Evolutionary conservation across 2,113 vertebrate species (phyloP).

Genomic region (Nipponia nippon): DNA sequence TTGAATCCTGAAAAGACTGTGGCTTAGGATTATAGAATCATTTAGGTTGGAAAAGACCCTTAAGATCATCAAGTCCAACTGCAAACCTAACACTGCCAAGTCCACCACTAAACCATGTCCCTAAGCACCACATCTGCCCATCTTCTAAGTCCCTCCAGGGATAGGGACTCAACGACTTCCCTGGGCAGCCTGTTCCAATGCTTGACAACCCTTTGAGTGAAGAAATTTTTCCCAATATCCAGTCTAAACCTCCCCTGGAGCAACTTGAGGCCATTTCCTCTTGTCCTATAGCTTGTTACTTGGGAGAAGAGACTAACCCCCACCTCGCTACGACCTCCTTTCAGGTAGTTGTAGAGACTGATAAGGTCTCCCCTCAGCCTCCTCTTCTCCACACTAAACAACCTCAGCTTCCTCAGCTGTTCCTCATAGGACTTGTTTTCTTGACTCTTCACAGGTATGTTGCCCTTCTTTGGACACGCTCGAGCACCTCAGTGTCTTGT

Average conservation of each 20-base stretch:
- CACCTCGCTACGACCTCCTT: too few relatives aligned
- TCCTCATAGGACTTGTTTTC: not conserved
- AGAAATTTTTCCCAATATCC: not conserved
- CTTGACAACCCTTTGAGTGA: not conserved
- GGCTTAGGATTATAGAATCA: not conserved
- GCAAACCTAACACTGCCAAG: too few relatives aligned
- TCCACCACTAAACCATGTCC: not conserved
- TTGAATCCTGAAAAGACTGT: not conserved
- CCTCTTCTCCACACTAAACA: not conserved
- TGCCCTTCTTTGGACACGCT: not conserved
- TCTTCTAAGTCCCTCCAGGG: not conserved
- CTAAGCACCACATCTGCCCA: fast-evolving
- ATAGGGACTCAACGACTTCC: not conserved
- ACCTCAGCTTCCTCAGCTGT: fast-evolving
- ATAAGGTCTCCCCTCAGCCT: not conserved
- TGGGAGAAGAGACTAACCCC: too few relatives aligned
- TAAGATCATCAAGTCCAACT: too few relatives aligned
- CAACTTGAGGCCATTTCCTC: not conserved
- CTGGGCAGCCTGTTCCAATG: not conserved
- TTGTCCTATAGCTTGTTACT: too few relatives aligned
- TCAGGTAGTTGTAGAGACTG: fast-evolving
- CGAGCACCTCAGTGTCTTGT: not conserved
- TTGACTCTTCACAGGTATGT: not conserved
- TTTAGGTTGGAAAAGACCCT: not conserved
- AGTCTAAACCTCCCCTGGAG: not conserved